A percentile compares a stretch with the other conserved stretches of the same genome.
These are phyloP conservation scores for Neoseiulus cucumeris DNA, from an alignment of 1,140 invertebrate species.

Conservation along the genomic window DNA sequence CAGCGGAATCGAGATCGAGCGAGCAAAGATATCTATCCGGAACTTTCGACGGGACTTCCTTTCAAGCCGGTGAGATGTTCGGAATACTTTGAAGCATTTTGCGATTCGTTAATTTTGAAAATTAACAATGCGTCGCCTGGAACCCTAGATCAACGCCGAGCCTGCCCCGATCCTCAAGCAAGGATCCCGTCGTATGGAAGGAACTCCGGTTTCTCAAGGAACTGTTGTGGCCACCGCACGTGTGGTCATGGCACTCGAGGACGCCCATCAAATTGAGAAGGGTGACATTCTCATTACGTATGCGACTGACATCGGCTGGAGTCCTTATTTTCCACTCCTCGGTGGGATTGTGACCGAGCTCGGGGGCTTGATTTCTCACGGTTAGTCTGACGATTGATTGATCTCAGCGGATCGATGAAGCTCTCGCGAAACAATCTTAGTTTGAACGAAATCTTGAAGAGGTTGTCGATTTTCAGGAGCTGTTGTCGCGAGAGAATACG, in stretches of 20 bases:
- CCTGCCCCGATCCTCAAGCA: background rate
- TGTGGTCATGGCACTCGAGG: constrained; percentile 34
- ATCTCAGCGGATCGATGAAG: too few relatives aligned
- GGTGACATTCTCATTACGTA: constrained; percentile 58
- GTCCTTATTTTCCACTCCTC: constrained; percentile 63
- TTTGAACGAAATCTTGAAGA: too few relatives aligned
- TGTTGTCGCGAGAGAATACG: background rate
- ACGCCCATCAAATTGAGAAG: constrained; percentile 21
- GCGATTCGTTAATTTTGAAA: too few relatives aligned
- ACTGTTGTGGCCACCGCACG: constrained; percentile 42
- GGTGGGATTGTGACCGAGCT: constrained; percentile 62
- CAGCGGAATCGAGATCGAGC: background rate
- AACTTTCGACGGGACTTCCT: background rate
- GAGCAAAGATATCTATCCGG: background rate
- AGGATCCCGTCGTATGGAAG: constrained; percentile 27
- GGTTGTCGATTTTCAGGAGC: background rate
- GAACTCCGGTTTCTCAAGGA: constrained; percentile 48
- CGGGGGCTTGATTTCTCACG: constrained; percentile 63
- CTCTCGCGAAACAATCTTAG: too few relatives aligned
- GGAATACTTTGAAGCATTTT: too few relatives aligned
- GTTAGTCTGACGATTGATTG: too few relatives aligned
- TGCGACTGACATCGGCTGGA: constrained; percentile 64
- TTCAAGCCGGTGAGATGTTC: background rate
- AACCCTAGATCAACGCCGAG: background rate
- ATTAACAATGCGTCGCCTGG: too few relatives aligned